A percentile compares a stretch with the other conserved stretches of the same genome.
These are phyloP conservation scores for Turritopsis rubra DNA, from an alignment of 30 jellyfish, hydroid and myxozoan species.

Conservation along the genomic window DNA sequence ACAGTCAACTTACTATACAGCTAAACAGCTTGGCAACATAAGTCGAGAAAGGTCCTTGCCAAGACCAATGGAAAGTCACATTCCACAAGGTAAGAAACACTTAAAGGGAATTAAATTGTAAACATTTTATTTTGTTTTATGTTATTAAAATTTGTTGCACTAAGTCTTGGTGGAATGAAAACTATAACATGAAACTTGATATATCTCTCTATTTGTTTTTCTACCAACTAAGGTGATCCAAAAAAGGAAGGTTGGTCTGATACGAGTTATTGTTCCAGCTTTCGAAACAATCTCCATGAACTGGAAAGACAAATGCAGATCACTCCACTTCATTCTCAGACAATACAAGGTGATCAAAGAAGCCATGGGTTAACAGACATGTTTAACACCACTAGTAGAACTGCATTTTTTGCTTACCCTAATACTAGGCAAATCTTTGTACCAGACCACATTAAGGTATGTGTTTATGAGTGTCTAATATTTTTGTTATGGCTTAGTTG, in stretches of 20 bases:
- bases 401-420: background rate
- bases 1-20: conserved; percentile 29
- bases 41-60: background rate
- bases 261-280: background rate
- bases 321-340: background rate
- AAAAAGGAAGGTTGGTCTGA: conserved; percentile 7
- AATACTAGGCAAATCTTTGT: background rate
- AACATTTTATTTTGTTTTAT: background rate
- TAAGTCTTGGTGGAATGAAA: too few species aligned
- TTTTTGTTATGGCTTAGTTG: background rate
- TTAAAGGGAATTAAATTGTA: background rate
- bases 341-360: conserved; percentile 11
- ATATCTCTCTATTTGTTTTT: too few species aligned
- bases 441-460: conserved; percentile 16
- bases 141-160: background rate
- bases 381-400: conserved; percentile 2
- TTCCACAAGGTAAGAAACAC: conserved; percentile 55
- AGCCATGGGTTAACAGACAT: conserved; percentile 7
- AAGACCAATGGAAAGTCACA: conserved; percentile 57
- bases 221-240: background rate
- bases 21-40: background rate
- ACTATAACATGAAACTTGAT: too few species aligned
- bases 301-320: background rate
- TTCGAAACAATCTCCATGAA: background rate
- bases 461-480: background rate